A percentile compares a stretch with the other conserved stretches of the same genome.
phyloP scores from a whole-genome alignment of 2,797 vertebrate species.

The Artibeus jamaicensis region DNA sequence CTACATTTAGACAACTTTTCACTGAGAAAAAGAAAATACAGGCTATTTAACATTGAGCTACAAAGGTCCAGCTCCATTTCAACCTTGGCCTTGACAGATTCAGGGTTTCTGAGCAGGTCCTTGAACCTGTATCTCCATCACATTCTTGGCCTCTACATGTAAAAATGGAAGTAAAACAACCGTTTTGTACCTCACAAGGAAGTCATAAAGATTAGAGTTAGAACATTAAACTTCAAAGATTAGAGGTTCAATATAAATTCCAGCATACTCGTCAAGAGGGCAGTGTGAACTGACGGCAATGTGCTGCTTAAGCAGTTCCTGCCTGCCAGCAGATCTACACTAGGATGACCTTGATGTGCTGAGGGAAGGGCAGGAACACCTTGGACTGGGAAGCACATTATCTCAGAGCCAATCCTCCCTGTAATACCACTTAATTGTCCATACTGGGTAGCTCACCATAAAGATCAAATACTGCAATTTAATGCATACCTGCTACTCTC shows the following conservation, averaged over 20 bases:
- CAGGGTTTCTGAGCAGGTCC: not conserved
- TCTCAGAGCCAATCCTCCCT: not conserved
- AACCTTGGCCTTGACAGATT: not conserved
- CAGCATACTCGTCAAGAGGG: constrained; percentile 57
- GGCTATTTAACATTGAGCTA: not conserved
- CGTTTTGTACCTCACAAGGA: constrained; percentile 44
- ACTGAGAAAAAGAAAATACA: not conserved
- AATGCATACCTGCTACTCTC: not conserved
- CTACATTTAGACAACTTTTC: not conserved
- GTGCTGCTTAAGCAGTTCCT: constrained; percentile 32
- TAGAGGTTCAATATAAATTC: constrained; percentile 72
- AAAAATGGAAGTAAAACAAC: constrained; percentile 47
- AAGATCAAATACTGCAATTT: not conserved
- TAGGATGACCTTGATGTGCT: constrained; percentile 5
- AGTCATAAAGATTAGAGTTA: constrained; percentile 71
- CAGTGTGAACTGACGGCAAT: constrained; percentile 40
- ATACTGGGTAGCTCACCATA: not conserved
- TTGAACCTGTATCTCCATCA: not conserved
- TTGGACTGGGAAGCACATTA: not conserved
- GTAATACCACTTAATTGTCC: not conserved
- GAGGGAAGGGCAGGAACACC: not conserved
- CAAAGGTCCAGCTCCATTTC: not conserved
- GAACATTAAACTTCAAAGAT: constrained; percentile 67
- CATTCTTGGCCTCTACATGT: constrained; percentile 28
- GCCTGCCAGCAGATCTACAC: constrained; percentile 37